These are phyloP conservation scores for Geophilus truncorum DNA, from an alignment of 2,888 invertebrate species.

Conservation along the genomic window DNA sequence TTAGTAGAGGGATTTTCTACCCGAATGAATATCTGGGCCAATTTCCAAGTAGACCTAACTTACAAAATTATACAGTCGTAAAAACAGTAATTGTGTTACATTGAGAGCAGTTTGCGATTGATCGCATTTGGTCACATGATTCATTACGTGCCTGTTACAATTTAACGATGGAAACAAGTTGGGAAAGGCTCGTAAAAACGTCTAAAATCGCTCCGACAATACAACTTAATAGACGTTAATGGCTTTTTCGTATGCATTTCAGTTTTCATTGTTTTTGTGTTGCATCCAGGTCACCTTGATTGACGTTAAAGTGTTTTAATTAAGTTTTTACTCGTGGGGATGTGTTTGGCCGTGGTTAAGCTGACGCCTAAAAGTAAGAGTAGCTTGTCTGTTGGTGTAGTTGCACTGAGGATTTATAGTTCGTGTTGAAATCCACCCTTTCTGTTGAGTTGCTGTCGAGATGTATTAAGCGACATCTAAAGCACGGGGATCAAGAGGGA, in stretches of 20 bases:
- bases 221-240: no score
- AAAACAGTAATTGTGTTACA: not conserved
- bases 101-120: not conserved
- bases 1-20: no score
- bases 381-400: not conserved
- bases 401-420: constrained; percentile 4
- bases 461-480: constrained; percentile 10
- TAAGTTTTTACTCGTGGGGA: not conserved
- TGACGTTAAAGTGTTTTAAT: not conserved
- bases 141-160: not conserved
- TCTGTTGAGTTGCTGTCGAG: not conserved
- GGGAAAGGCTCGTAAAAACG: not conserved
- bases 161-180: not conserved
- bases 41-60: not conserved
- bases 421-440: constrained; percentile 4
- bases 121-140: not conserved
- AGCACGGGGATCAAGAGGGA: not conserved
- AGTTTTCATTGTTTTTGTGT: no score
- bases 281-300: not conserved
- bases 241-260: no score
- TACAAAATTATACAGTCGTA: not conserved
- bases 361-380: not conserved
- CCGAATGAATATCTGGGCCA: no score
- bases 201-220: not conserved
- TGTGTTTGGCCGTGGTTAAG: not conserved